Conservation (phyloP, 2,888 invertebrate species). For the Drosophila antonietae region DNA sequence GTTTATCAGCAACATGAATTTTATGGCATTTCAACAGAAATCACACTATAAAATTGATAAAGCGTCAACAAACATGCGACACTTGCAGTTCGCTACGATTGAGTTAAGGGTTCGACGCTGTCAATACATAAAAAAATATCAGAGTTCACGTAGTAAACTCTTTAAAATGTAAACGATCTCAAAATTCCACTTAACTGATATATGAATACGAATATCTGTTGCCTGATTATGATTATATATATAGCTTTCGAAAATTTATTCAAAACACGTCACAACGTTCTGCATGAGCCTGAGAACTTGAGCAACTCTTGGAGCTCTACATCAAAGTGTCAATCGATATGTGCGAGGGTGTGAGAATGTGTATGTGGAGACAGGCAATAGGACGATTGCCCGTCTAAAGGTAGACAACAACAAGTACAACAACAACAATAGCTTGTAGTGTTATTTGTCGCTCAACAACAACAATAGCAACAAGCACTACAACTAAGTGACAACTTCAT, state of each 20-base stretch:
- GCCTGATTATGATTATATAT: background rate
- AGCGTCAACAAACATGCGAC: constrained; percentile 42
- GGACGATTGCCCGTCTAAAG: constrained; percentile 38
- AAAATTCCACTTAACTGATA: constrained; percentile 16
- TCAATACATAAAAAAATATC: constrained; percentile 12
- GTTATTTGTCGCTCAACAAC: constrained; percentile 45
- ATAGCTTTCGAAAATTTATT: constrained; percentile 26
- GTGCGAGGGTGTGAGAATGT: background rate
- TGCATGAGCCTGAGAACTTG: constrained; percentile 1
- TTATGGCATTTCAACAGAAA: constrained; percentile 72
- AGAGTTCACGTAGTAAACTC: constrained; percentile 33
- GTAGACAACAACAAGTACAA: constrained; percentile 18
- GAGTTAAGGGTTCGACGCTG: constrained; percentile 4
- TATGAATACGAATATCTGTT: background rate
- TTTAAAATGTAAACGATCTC: constrained; percentile 32
- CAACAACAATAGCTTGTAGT: constrained; percentile 36
- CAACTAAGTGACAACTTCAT: constrained; percentile 78
- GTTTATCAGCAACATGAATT: constrained; percentile 66
- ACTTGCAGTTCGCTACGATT: constrained; percentile 19
- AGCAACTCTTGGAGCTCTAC: constrained; percentile 9
- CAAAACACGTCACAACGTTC: constrained; percentile 32
- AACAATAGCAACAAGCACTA: constrained; percentile 30
- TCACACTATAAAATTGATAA: constrained; percentile 74
- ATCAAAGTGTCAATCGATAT: constrained; percentile 49
- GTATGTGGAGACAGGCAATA: constrained; percentile 5